Conservation (phyloP, 2,113 vertebrate genomes). For the Ammodytes dubius region DNA sequence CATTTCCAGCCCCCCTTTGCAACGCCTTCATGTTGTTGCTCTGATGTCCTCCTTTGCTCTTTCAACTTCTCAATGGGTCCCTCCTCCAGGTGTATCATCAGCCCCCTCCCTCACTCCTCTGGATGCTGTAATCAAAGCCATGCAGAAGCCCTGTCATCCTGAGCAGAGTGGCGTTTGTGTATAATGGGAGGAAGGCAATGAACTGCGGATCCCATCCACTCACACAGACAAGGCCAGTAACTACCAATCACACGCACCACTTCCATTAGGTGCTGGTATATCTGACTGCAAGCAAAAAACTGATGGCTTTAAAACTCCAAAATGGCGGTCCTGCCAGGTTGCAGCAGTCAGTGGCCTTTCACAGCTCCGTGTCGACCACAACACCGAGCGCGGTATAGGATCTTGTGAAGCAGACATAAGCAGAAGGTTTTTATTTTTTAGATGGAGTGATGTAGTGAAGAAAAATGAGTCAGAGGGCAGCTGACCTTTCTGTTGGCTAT, state of each 20-base stretch:
- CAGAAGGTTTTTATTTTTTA: slow-evolving; percentile 14
- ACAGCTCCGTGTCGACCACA: slow-evolving; percentile 13
- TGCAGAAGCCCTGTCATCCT: slow-evolving; percentile 60
- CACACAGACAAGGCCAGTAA: slow-evolving; percentile 29
- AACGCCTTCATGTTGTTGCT: slow-evolving; percentile 28
- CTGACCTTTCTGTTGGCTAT: slow-evolving; percentile 22
- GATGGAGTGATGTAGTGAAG: slow-evolving; percentile 6
- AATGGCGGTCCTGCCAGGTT: slow-evolving; percentile 14
- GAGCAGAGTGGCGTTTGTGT: slow-evolving; percentile 20
- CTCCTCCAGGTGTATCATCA: slow-evolving; percentile 37
- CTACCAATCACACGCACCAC: background rate
- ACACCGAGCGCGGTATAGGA: slow-evolving; percentile 2
- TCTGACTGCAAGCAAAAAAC: slow-evolving; percentile 20
- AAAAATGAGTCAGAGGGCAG: background rate
- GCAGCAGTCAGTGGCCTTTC: slow-evolving; percentile 10
- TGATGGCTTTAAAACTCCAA: slow-evolving; percentile 5
- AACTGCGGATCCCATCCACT: slow-evolving; percentile 32
- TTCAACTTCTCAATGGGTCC: slow-evolving; percentile 43
- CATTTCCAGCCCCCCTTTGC: slow-evolving; percentile 20
- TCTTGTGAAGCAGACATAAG: slow-evolving; percentile 9
- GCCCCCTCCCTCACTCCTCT: slow-evolving; percentile 2
- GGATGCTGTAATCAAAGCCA: slow-evolving; percentile 54
- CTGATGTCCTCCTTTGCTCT: slow-evolving; percentile 20
- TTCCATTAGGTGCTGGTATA: slow-evolving; percentile 13
- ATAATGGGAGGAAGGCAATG: slow-evolving; percentile 7